Conservation (phyloP, 2,113 vertebrate genomes). For the Oreocharis arfaki region DNA sequence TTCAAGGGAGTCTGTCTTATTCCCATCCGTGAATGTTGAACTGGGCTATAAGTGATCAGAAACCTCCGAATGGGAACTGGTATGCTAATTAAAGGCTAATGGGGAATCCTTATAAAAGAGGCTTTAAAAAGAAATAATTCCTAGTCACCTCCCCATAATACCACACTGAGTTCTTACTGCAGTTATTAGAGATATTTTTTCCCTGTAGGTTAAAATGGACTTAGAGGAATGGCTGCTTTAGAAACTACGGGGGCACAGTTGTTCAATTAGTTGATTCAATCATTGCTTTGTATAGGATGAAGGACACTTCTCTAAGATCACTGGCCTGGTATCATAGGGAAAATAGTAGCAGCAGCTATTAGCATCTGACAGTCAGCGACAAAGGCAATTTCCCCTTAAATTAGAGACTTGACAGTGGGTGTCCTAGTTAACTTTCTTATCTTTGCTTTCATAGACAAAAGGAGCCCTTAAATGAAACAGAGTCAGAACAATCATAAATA, state of each 20-base stretch:
- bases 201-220: not conserved
- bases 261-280: conserved; percentile 9
- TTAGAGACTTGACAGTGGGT: conserved; percentile 10
- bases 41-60: not conserved
- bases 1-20: not conserved
- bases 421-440: conserved; percentile 38
- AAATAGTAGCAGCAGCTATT: conserved; percentile 47
- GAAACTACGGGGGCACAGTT: not conserved
- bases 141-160: not conserved
- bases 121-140: conserved; percentile 20
- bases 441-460: conserved; percentile 27
- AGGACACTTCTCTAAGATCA: conserved; percentile 1
- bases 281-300: not conserved
- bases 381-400: conserved; percentile 22
- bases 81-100: conserved; percentile 1
- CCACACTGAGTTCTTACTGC: not conserved
- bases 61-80: not conserved
- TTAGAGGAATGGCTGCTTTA: not conserved
- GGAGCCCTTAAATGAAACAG: not conserved
- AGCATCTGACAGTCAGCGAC: conserved; percentile 26
- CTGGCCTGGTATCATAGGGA: conserved; percentile 18
- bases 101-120: not conserved
- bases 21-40: not conserved
- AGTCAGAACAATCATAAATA: conserved; percentile 23
- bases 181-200: not conserved